Evolutionary conservation across 2,113 vertebrate genomes (phyloP).

Genomic region (Tetraodon nigroviridis): DNA sequence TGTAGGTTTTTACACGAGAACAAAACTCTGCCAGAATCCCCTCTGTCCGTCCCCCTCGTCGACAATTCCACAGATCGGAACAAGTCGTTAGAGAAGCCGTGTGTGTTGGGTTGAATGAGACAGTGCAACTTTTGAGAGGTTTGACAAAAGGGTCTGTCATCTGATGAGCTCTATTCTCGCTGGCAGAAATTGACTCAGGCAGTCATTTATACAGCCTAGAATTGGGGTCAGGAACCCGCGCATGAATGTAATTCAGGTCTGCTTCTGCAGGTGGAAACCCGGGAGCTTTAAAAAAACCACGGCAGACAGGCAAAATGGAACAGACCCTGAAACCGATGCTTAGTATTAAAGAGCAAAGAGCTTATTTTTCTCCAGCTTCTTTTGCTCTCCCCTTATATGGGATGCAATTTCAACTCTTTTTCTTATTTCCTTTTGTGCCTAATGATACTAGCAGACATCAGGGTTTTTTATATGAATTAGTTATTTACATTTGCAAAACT

Average conservation of each 20-base stretch:
- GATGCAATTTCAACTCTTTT: no score
- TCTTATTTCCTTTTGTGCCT: no score
- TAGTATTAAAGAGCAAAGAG: conserved; percentile 1
- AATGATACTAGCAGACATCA: no score
- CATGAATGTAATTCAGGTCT: conserved; percentile 40
- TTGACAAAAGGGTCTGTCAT: conserved; percentile 15
- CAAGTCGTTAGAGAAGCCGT: neutral
- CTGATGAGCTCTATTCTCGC: conserved; percentile 34
- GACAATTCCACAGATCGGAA: neutral
- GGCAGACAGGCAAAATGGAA: conserved; percentile 38
- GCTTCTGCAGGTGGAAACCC: conserved; percentile 17
- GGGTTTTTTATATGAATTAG: no score
- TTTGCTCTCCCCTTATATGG: neutral
- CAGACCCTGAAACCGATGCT: conserved; percentile 18
- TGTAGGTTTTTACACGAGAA: no score
- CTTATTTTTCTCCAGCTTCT: neutral
- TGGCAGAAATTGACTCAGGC: conserved; percentile 49
- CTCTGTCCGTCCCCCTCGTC: no score
- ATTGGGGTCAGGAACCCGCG: conserved; percentile 58
- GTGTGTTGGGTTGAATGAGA: conserved; percentile 2
- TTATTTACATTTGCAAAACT: no score
- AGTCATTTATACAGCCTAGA: conserved; percentile 49
- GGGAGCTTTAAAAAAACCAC: conserved; percentile 13
- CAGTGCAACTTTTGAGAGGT: conserved; percentile 32
- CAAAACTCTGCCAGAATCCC: no score